Evolutionary conservation across 2,888 invertebrate genomes (phyloP).

Genomic region (Sinodicranocentrus sp.): DNA sequence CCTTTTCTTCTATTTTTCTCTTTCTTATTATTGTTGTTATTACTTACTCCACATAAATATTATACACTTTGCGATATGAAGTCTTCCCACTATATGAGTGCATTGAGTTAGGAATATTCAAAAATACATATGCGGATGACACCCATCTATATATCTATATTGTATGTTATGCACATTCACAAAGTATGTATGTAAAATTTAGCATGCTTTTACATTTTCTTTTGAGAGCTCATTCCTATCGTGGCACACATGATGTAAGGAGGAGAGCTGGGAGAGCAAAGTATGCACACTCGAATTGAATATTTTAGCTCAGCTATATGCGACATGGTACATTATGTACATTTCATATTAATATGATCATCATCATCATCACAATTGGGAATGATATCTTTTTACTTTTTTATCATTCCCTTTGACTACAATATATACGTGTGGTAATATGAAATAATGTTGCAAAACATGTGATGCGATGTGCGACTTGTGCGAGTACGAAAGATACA

Average conservation of each 20-base stretch:
- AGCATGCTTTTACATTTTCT: slow-evolving; percentile 20
- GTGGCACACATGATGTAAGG: not conserved
- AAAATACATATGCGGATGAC: slow-evolving; percentile 8
- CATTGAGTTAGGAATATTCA: no score
- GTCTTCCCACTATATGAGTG: not conserved
- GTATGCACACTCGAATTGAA: slow-evolving; percentile 7
- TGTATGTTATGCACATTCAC: no score
- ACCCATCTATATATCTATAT: not conserved
- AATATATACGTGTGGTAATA: not conserved
- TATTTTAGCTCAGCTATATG: not conserved
- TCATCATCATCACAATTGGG: slow-evolving; percentile 4
- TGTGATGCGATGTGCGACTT: not conserved
- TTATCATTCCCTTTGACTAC: not conserved
- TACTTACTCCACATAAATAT: not conserved
- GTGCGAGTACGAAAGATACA: not conserved
- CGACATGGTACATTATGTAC: not conserved
- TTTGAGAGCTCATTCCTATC: not conserved
- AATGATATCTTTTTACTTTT: slow-evolving; percentile 13
- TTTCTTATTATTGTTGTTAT: slow-evolving; percentile 25
- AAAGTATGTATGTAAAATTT: not conserved
- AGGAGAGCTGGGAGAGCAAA: slow-evolving; percentile 1
- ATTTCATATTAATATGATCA: slow-evolving; percentile 44
- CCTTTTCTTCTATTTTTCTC: not conserved
- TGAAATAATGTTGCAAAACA: not conserved
- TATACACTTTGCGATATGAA: not conserved